Evolutionary conservation across 1,140 invertebrate species (phyloP), one percentile per base, ranked within the genome.

Genomic region (Drosophila bocqueti): DNA sequence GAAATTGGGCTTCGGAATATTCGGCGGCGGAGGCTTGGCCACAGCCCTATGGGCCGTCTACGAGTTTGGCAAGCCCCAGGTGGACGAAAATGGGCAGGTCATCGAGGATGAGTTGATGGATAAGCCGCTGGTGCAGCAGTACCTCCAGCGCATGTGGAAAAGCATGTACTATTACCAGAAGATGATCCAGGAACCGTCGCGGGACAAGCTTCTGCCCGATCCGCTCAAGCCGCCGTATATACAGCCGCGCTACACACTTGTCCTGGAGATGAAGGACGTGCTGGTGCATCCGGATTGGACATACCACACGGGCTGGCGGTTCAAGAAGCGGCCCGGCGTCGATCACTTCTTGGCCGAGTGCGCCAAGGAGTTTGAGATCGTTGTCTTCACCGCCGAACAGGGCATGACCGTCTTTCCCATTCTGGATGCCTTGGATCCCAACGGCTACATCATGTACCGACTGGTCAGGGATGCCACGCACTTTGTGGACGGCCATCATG

Each of bases 231-330:
- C 96, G 76, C 99, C 99, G 0, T 99, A 99, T 93, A 95, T 96
- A 73, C 99, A 99, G 93, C 99, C 99, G 21, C 97, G 97, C 3
- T 99, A 99, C 90, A 99, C 99, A 5, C 93, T 99, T 13, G 96
- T 99, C n/a, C 92, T 99, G 57, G 99, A 99, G 94, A 95, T 99
- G 93, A 99, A 97, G 54, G 99, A 99, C 93, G 96, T 99, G 11
- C 94, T 99, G 7, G 97, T 99, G 4, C 97, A 99, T 94, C 99
- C 99, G 5, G 99, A 99, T 93, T 99, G 99, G 99, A 99, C 98
- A 21, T 96, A 96, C 80, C 94, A 95, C 91, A 96, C 95, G 58
- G 95, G 95, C 18, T 96, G 95, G 95, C 94, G 95, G 76, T 99
- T 99, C 93, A 99, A 99, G 94, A 99, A 99, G 93, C 95, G 99